phyloP scores from a whole-genome alignment of 2,797 vertebrate species.

The Cuniculus paca region DNA sequence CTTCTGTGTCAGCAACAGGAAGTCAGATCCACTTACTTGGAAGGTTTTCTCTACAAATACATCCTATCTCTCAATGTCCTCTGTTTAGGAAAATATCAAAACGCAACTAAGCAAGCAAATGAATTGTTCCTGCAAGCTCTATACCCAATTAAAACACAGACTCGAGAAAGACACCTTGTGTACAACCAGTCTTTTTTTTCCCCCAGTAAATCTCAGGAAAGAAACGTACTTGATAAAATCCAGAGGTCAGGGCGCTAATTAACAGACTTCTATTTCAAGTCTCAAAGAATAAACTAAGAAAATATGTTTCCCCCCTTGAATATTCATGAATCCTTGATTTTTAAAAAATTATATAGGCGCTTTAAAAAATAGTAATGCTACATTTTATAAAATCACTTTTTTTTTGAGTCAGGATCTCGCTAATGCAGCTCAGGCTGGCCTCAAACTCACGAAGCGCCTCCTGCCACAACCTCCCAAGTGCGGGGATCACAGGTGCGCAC shows the following conservation, averaged over 20 bases:
- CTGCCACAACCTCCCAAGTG: not conserved
- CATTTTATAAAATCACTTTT: not conserved
- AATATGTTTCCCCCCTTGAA: not conserved
- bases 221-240: not conserved
- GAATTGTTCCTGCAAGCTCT: conserved; percentile 3
- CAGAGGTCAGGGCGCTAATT: conserved; percentile 15
- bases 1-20: not conserved
- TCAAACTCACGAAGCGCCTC: not conserved
- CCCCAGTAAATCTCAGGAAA: not conserved
- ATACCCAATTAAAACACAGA: not conserved
- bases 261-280: conserved; percentile 20
- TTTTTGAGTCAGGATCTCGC: not conserved
- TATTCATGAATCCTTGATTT: not conserved
- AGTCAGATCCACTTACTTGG: not conserved
- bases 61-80: conserved; percentile 5
- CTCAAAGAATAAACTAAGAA: conserved; percentile 32
- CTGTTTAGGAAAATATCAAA: conserved; percentile 16
- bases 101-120: conserved; percentile 27
- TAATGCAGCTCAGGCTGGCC: not conserved
- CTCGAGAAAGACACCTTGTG: not conserved
- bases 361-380: conserved; percentile 24
- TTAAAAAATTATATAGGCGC: not conserved
- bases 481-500: not conserved
- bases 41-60: not conserved
- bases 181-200: not conserved